Evolutionary conservation across 2,113 vertebrate genomes (phyloP).

Genomic region (Megaceryle torquata): DNA sequence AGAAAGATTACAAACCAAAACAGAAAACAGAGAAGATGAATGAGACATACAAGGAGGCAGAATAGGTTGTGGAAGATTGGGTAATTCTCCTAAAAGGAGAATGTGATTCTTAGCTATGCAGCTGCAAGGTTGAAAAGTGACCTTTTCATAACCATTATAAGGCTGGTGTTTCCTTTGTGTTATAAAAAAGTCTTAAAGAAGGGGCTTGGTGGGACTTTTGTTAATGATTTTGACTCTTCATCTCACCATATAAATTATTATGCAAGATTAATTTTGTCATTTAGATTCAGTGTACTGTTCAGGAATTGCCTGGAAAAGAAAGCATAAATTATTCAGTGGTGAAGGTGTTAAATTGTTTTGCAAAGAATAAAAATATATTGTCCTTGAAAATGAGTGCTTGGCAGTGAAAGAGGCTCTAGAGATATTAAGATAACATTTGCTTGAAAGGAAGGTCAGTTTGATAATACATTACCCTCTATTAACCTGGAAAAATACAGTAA

Average conservation of each 20-base stretch:
- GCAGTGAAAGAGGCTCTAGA: slow-evolving; percentile 47
- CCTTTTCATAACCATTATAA: background rate
- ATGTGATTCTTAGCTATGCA: background rate
- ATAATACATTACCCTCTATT: slow-evolving; percentile 49
- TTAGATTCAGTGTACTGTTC: background rate
- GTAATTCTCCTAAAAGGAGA: background rate
- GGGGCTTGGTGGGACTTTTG: background rate
- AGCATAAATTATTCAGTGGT: slow-evolving; percentile 22
- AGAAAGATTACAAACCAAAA: background rate
- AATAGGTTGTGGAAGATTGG: background rate
- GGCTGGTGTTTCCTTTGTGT: background rate
- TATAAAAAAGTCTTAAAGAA: background rate
- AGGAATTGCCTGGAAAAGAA: slow-evolving; percentile 1
- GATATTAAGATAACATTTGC: slow-evolving; percentile 50
- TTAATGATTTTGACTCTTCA: background rate
- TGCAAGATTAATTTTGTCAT: background rate
- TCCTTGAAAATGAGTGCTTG: slow-evolving; percentile 63
- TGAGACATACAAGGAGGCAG: background rate
- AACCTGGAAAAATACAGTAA: slow-evolving; percentile 41
- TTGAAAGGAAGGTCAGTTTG: slow-evolving; percentile 67
- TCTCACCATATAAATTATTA: background rate
- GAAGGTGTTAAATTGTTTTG: slow-evolving; percentile 66
- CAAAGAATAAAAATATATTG: slow-evolving; percentile 56
- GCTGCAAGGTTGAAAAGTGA: background rate
- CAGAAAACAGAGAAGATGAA: background rate